Conservation (phyloP, 1,140 invertebrate genomes). For the Eupeodes corollae region DNA sequence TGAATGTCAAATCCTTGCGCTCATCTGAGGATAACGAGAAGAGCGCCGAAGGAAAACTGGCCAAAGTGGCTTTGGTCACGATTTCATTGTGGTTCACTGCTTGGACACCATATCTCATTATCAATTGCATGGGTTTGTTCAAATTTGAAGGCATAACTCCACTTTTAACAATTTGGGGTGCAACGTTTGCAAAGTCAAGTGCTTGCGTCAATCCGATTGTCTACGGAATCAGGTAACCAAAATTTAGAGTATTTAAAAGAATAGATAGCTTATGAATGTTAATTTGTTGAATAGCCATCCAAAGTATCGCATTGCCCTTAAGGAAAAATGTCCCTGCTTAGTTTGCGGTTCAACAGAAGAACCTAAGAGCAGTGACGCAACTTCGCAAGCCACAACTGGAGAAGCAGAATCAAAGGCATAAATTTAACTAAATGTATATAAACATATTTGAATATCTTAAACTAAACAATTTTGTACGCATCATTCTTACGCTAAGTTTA, state of each 20-base stretch:
- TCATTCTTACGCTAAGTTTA: too few relatives aligned
- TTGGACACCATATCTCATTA: conserved; percentile 74
- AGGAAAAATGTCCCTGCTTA: conserved; percentile 58
- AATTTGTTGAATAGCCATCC: conserved; percentile 53
- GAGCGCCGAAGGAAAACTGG: conserved; percentile 63
- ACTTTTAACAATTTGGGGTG: conserved; percentile 64
- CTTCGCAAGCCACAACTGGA: conserved; percentile 36
- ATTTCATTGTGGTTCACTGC: conserved; percentile 74
- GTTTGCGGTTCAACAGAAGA: conserved; percentile 41
- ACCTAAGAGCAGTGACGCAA: conserved; percentile 37
- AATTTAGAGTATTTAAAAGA: neutral
- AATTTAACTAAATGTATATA: conserved; percentile 6
- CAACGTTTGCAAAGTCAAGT: conserved; percentile 66
- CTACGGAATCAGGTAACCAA: conserved; percentile 63
- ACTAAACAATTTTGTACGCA: too few relatives aligned
- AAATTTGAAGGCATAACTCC: conserved; percentile 53
- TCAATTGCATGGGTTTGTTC: conserved; percentile 67
- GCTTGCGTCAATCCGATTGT: conserved; percentile 74
- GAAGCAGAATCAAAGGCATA: conserved; percentile 34
- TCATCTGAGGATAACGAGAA: conserved; percentile 52
- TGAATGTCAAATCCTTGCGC: conserved; percentile 68
- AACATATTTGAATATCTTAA: too few relatives aligned
- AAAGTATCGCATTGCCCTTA: conserved; percentile 59
- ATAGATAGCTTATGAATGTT: too few relatives aligned
- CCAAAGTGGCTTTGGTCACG: conserved; percentile 71